These are phyloP conservation scores for Cossypha heuglini DNA, from an alignment of 2,797 vertebrate genomes.

Conservation along the genomic window DNA sequence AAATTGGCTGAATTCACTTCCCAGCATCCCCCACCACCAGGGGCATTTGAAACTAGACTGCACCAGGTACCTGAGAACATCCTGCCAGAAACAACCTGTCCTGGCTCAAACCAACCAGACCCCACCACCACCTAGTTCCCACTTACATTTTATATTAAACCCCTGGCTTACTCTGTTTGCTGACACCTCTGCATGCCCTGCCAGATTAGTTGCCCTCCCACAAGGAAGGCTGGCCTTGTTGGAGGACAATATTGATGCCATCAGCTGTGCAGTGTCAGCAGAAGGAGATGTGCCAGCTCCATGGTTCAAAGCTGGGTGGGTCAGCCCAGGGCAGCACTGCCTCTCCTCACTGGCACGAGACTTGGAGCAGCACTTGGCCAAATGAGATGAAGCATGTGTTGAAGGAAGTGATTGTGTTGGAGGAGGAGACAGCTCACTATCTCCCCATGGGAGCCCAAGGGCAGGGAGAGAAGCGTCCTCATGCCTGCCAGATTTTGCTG, in stretches of 20 bases:
- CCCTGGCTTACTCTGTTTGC: not conserved
- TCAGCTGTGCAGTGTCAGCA: not conserved
- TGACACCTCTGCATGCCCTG: not conserved
- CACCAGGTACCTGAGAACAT: not conserved
- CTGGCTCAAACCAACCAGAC: not conserved
- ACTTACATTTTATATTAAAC: not conserved
- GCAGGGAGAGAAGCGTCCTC: constrained; percentile 43
- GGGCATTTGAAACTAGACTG: not conserved
- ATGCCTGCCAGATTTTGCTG: constrained; percentile 31
- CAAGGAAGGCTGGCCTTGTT: not conserved
- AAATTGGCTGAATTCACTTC: not conserved
- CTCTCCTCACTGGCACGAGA: not conserved
- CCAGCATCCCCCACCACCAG: not conserved
- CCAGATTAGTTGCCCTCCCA: not conserved
- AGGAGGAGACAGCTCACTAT: not conserved
- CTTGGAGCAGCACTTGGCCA: not conserved
- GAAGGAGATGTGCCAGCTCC: not conserved
- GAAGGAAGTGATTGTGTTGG: not conserved
- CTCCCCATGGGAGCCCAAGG: not conserved
- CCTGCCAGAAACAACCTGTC: not conserved
- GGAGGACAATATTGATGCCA: not conserved
- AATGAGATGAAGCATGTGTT: not conserved
- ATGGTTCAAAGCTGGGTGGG: not conserved
- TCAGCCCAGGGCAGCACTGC: not conserved
- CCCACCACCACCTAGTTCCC: not conserved